These are phyloP conservation scores for Xyliphius kryptos DNA, from an alignment of 2,113 vertebrate species.

Conservation along the genomic window DNA sequence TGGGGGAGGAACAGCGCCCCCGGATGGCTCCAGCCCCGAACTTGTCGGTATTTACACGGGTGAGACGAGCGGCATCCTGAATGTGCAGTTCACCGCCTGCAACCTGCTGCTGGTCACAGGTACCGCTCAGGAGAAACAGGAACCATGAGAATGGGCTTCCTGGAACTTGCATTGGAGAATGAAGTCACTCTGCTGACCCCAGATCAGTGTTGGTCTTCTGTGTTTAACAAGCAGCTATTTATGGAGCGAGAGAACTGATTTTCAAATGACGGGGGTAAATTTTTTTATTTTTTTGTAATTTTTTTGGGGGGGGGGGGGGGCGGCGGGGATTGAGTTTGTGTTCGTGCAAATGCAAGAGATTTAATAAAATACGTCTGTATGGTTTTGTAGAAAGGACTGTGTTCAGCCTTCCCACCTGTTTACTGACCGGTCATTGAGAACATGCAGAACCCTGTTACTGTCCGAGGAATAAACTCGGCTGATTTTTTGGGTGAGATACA, in stretches of 20 bases:
- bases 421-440: not conserved
- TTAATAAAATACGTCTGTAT: no score
- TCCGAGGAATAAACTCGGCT: not conserved
- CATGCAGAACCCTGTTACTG: not conserved
- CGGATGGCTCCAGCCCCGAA: slow-evolving; percentile 84
- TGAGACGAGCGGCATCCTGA: slow-evolving; percentile 81
- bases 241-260: not conserved
- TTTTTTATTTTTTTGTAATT: not conserved
- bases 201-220: not conserved
- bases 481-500: no score
- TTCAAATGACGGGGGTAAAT: not conserved
- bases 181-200: not conserved
- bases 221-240: slow-evolving; percentile 10
- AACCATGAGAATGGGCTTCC: slow-evolving; percentile 45
- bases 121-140: slow-evolving; percentile 81
- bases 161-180: not conserved
- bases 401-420: not conserved
- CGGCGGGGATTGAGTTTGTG: no score
- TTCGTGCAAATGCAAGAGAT: no score
- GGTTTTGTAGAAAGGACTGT: no score
- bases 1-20: slow-evolving; percentile 63
- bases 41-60: slow-evolving; percentile 87
- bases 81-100: slow-evolving; percentile 96
- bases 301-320: no score
- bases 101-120: slow-evolving; percentile 95